These are phyloP conservation scores for Setipinna tenuifilis DNA, from an alignment of 2,797 vertebrate genomes.

Conservation along the genomic window DNA sequence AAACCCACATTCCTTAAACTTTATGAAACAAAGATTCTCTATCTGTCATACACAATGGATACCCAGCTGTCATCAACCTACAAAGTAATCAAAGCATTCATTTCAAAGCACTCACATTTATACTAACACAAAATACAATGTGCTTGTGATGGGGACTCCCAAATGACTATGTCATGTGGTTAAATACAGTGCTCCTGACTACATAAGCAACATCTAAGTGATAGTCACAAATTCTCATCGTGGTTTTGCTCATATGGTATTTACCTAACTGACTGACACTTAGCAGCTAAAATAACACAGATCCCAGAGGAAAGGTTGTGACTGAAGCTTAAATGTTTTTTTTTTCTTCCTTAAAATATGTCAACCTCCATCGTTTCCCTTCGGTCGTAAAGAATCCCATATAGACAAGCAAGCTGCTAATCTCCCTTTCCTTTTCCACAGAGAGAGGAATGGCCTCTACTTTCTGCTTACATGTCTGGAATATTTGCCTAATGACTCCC, in stretches of 20 bases:
- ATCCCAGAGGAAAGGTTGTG: not conserved
- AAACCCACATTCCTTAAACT: no score
- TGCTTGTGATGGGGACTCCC: not conserved
- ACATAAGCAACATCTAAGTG: not conserved
- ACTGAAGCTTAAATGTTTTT: not conserved
- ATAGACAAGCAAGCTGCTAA: conserved; percentile 10
- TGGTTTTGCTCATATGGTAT: not conserved
- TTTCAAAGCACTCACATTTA: not conserved
- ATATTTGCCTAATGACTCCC: conserved; percentile 63
- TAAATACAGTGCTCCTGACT: not conserved
- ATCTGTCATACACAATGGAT: not conserved
- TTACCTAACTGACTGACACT: not conserved
- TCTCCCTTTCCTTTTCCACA: conserved; percentile 2
- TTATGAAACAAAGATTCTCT: not conserved
- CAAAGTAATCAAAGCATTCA: not conserved
- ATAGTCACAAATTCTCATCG: not conserved
- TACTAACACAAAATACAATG: not conserved
- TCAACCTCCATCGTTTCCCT: not conserved
- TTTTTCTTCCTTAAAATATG: not conserved
- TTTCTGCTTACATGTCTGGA: conserved; percentile 63
- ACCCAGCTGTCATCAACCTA: not conserved
- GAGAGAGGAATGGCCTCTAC: conserved; percentile 51
- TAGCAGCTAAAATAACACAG: conserved; percentile 1
- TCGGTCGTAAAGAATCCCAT: conserved; percentile 22
- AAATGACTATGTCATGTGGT: not conserved